These are phyloP conservation scores for Pipistrellus kuhlii DNA, from an alignment of 2,797 vertebrate genomes.

Conservation along the genomic window DNA sequence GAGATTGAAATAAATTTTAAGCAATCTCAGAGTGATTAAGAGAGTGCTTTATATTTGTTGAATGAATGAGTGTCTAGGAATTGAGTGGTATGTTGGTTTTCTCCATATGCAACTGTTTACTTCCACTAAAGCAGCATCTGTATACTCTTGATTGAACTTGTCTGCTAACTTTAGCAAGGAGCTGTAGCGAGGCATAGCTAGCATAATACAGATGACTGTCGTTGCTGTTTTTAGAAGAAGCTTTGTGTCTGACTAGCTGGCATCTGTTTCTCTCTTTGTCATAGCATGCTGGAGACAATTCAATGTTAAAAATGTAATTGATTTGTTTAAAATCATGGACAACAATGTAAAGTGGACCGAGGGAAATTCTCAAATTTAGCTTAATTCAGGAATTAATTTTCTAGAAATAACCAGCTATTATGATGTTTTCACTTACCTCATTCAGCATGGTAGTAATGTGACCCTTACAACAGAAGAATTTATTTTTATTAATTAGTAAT, in stretches of 20 bases:
- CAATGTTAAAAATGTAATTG: constrained; percentile 86
- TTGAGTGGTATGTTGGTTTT: constrained; percentile 67
- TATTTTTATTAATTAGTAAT: constrained; percentile 86
- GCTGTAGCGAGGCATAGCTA: constrained; percentile 92
- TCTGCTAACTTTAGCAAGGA: constrained; percentile 96
- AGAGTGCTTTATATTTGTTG: background rate
- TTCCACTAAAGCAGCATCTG: constrained; percentile 85
- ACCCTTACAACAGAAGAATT: constrained; percentile 84
- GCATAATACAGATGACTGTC: constrained; percentile 94
- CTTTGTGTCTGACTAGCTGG: constrained; percentile 89
- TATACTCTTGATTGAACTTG: constrained; percentile 89
- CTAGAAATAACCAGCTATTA: constrained; percentile 78
- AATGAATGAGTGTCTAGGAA: constrained; percentile 42
- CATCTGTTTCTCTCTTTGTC: constrained; percentile 90
- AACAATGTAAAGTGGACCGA: constrained; percentile 52
- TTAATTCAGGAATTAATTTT: constrained; percentile 71
- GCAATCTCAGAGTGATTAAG: background rate
- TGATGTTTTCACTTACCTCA: constrained; percentile 83
- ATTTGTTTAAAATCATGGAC: constrained; percentile 78
- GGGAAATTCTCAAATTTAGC: constrained; percentile 59
- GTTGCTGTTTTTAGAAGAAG: constrained; percentile 96
- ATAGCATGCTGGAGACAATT: constrained; percentile 85
- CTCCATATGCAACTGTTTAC: constrained; percentile 84
- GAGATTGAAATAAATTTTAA: background rate
- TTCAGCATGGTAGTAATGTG: constrained; percentile 83